Evolutionary conservation across 2,113 vertebrate species (phyloP).

Genomic region (Urocitellus parryii): DNA sequence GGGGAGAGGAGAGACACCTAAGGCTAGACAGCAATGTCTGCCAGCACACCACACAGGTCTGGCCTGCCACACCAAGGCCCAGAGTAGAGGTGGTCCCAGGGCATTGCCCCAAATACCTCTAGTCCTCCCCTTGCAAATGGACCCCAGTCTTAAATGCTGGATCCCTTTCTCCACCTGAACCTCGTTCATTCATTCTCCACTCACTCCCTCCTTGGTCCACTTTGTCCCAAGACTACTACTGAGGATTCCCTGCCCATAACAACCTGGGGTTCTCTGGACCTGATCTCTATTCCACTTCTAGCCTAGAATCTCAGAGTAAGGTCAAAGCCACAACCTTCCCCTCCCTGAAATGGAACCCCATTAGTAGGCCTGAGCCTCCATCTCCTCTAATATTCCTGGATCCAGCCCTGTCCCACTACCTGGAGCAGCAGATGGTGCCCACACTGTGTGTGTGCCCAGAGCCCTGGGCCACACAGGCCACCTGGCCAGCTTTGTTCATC

Average conservation of each 20-base stretch:
- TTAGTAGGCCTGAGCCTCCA: not conserved
- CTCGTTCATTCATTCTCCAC: not conserved
- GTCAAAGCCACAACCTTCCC: not conserved
- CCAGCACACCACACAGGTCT: not conserved
- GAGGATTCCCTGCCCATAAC: not conserved
- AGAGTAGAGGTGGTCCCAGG: not conserved
- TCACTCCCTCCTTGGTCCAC: not conserved
- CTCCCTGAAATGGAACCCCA: not conserved
- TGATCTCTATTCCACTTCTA: not conserved
- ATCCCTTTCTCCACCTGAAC: not conserved
- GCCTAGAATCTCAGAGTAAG: not conserved
- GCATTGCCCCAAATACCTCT: not conserved
- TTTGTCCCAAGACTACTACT: not conserved
- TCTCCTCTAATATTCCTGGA: not conserved
- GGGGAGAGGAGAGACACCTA: not conserved
- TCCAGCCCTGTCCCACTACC: constrained; percentile 84
- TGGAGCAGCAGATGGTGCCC: constrained; percentile 94
- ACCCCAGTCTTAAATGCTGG: not conserved
- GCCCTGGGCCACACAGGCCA: constrained; percentile 93
- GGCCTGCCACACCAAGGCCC: not conserved
- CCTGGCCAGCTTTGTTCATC: constrained; percentile 89
- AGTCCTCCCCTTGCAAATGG: not conserved
- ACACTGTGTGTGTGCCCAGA: constrained; percentile 92
- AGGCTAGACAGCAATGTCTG: not conserved
- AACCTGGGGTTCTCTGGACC: not conserved